Conservation (phyloP, 2,888 invertebrate genomes). For the Scotopteryx bipunctaria region DNA sequence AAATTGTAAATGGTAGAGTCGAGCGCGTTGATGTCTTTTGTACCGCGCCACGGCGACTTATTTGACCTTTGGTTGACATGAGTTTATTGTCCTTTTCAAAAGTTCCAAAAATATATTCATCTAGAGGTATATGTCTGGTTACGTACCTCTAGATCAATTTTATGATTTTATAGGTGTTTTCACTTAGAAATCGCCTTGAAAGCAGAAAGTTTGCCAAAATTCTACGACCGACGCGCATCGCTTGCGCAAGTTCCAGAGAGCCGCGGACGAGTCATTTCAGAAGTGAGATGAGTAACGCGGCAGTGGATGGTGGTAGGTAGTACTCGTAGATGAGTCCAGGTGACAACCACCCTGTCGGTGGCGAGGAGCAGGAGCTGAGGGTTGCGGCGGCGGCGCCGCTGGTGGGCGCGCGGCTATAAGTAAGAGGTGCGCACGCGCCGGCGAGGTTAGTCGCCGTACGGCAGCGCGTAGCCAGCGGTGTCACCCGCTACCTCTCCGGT, state of each 20-base stretch:
- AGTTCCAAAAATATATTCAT: neutral
- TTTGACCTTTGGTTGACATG: conserved; percentile 23
- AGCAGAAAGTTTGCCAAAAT: conserved; percentile 1
- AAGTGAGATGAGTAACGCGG: neutral
- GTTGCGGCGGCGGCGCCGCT: conserved; percentile 37
- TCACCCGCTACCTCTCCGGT: conserved; percentile 61
- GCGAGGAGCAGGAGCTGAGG: conserved; percentile 28
- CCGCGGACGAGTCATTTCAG: neutral
- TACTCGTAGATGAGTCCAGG: neutral
- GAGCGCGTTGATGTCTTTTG: conserved; percentile 67
- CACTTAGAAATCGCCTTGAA: conserved; percentile 7
- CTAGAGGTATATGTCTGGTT: neutral
- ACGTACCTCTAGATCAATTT: neutral
- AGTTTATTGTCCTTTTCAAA: conserved; percentile 15
- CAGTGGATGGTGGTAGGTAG: no score
- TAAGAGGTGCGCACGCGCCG: conserved; percentile 75
- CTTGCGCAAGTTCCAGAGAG: conserved; percentile 9
- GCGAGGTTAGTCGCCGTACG: conserved; percentile 81
- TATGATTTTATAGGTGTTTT: conserved; percentile 3
- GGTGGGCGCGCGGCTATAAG: conserved; percentile 78
- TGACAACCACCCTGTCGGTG: conserved; percentile 31
- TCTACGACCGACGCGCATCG: neutral
- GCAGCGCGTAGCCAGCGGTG: conserved; percentile 75
- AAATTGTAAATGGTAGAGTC: conserved; percentile 9
- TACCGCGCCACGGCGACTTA: conserved; percentile 28